Conservation (phyloP, 1,140 invertebrate genomes). For the Copidosoma floridanum region DNA sequence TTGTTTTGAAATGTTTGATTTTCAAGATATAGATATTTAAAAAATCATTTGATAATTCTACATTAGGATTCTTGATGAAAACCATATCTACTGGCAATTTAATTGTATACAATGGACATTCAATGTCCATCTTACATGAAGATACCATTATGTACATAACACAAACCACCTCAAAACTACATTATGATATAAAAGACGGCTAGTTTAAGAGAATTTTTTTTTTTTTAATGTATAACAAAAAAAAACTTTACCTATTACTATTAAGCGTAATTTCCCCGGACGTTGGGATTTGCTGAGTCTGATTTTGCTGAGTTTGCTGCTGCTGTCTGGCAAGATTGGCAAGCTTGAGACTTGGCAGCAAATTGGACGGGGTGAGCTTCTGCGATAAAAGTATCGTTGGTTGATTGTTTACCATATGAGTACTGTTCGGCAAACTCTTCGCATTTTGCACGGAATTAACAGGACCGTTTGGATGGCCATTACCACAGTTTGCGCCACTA, state of each 20-base stretch:
- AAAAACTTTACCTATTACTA: conserved; percentile 53
- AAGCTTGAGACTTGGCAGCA: conserved; percentile 51
- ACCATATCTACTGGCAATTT: too few species aligned
- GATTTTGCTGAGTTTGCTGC: conserved; percentile 42
- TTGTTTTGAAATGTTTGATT: too few species aligned
- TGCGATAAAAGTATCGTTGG: conserved; percentile 49
- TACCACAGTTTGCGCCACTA: conserved; percentile 44
- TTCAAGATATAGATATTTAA: too few species aligned
- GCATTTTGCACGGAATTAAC: conserved; percentile 39
- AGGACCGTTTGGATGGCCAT: conserved; percentile 52
- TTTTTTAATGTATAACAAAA: neutral
- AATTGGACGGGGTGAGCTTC: conserved; percentile 52
- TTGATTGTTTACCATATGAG: conserved; percentile 47
- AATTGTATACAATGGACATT: too few species aligned
- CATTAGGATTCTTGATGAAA: too few species aligned
- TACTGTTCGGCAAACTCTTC: conserved; percentile 47
- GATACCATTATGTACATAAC: too few species aligned
- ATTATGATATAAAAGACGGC: too few species aligned
- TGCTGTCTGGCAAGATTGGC: conserved; percentile 50
- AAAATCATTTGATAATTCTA: too few species aligned
- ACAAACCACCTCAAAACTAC: too few species aligned
- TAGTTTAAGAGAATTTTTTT: too few species aligned
- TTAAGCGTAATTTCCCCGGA: conserved; percentile 58
- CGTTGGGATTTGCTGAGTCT: conserved; percentile 50
- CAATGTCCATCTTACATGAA: too few species aligned